Base-by-base conservation (phyloP, 2,113 vertebrate genomes). In the Uropsilus gracilis region DNA sequence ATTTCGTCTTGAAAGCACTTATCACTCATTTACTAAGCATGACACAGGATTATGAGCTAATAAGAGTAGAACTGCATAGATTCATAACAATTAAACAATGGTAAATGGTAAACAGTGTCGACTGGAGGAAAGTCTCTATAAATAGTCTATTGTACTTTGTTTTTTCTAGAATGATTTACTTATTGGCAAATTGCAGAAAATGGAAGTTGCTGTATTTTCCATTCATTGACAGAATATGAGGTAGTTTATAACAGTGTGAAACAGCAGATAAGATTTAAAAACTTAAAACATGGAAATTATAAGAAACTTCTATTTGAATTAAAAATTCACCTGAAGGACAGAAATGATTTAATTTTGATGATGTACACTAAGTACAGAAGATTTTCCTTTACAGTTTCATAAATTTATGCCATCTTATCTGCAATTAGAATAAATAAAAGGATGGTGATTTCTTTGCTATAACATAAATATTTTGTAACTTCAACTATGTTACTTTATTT, bases 1-100 rank as follows among this genome's bases (percentile, higher is more conserved):
- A 82, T 63, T 95, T 91, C 18, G 78, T 24, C 63, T 78, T 69
- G 61, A 92, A 92, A 87, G 88, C n/a, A 4, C 83, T 73, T 61
- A 37, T 28, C 4, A 28, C 11, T 61, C 4, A 8, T 48, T 82
- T 18, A 30, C 59, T 85, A 57, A 86, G 34, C 28, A n/a, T 24
- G 13, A 48, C 12, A 73, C 48, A 81, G 13, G 39, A 78, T 5
- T 30, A n/a, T 84, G 28, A 10, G 26, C 48, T 80, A 55, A 37
- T 61, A 68, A 81, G 32, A 64, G n/a, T 4, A 73, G 16, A 71
- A 48, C 2, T 76, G 39, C 10, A 16, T 61, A 34, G 53, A 71
- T 81, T 48, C 39, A 85, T 80, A 85, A 42, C 11, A 6, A 78
- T 32, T 28, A 13, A 78, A 76, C 37, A 86, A 42, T 4, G 50